Conservation (phyloP, 53 echinoderm and acorn worm species). For the Zoroaster sp. region DNA sequence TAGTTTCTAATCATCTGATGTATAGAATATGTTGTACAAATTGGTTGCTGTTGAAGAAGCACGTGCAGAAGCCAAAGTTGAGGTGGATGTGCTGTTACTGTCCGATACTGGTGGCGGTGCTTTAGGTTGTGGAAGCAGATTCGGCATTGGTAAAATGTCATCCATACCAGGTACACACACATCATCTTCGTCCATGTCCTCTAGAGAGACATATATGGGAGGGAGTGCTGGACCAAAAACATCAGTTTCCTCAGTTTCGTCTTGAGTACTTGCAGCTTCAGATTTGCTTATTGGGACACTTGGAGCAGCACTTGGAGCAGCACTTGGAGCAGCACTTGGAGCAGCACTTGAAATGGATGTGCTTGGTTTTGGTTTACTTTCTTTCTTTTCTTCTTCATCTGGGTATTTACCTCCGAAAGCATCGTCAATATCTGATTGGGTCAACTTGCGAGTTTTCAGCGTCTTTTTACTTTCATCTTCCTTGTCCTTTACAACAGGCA, state of each 20-base stretch:
- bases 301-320: background rate
- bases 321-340: background rate
- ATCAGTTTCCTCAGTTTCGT: background rate
- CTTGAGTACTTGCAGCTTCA: background rate
- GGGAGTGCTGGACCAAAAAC: conserved; percentile 7
- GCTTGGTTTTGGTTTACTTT: background rate
- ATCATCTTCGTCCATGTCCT: conserved; percentile 57
- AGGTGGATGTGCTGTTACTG: background rate
- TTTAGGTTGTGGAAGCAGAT: conserved; percentile 14
- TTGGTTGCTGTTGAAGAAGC: conserved; percentile 51
- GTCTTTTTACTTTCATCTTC: background rate
- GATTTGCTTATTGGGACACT: background rate
- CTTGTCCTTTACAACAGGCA: conserved; percentile 27
- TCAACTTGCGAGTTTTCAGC: background rate
- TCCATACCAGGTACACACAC: conserved; percentile 61
- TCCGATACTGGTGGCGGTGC: conserved; percentile 44
- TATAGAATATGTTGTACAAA: conserved; percentile 53
- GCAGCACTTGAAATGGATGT: background rate
- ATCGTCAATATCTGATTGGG: conserved; percentile 40
- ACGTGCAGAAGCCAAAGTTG: background rate
- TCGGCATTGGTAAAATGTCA: background rate
- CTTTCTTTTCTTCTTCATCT: background rate
- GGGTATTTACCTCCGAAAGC: conserved; percentile 40
- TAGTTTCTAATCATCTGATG: background rate
- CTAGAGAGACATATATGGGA: conserved; percentile 4